Evolutionary conservation across 2,888 invertebrate species (phyloP), one percentile per base, ranked within the genome.

Genomic region (Acleris literana): DNA sequence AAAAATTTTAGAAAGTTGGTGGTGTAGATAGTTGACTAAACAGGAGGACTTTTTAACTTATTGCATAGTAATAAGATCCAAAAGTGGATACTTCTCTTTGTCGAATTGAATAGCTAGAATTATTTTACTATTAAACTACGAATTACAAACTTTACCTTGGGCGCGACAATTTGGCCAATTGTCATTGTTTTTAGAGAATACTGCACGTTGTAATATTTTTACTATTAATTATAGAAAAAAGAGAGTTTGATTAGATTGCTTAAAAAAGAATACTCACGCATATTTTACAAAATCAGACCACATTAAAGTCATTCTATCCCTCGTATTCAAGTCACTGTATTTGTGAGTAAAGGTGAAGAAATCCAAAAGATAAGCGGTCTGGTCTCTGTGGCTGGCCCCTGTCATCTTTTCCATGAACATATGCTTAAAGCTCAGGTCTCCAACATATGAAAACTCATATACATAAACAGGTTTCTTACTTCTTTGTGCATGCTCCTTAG

Each of bases 331-430:
- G 72, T 92, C 92, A 17, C 76, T 81, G 5, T 77, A 74, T 20
- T 74, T 80, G 16, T 78, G 82, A 0, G 90, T 89, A 68, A 71
- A 83, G 5, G 82, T 80, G 63, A 74, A 83, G 71, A 92, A 91
- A 71, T 92, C 91, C 57, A 91, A 69, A 17, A 91, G 70, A 58
- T 92, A 91, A 1, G 90, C 82, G 0, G 85, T 83, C 70, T 91
- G 91, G 64, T 92, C 92, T 72, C 92, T 84, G 64, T 92, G 92
- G 68, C 89, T 90, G 0, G 92, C 91, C 1, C 91, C 92, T 70
- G 80, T 82, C 22, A 91, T 73, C 69, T 68, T 82, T 20, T 90
- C 86, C 85, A 85, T 85, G 20, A 83, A 91, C 33, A 74, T 51
- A 71, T 92, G 88, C 63, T 84, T 78, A 51, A 86, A 83, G 70